Base-by-base conservation (phyloP, 1,140 invertebrate genomes). In the Chymomyza costata region DNA sequence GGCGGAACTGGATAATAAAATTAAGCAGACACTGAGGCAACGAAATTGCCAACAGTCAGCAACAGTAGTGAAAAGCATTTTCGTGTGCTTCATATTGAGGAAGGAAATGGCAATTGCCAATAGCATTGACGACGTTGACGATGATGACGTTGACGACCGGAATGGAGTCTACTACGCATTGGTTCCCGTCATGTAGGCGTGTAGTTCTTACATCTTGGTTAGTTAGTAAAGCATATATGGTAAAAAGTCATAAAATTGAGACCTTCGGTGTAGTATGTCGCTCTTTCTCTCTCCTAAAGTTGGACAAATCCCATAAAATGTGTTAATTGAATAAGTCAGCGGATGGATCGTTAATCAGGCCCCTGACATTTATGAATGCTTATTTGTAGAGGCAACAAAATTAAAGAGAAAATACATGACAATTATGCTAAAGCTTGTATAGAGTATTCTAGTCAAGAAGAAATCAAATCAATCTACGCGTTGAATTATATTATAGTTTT, bases 241-340 rank as follows among this genome's bases (percentile, higher is more conserved):
- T 47, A 39, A 78, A 58, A 78, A 76, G 57, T 46, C 62, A 76
- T 76, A 66, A 76, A 76, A 63, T 78, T 59, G 61, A 78, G 58
- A 62, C 67, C 62, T 69, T 74, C 69, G 54, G n/a, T n/a, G n/a
- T n/a, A n/a, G n/a, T n/a, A n/a, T 48, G 39, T 63, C 58, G 45
- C 54, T 54, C 41, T 51, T n/a, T n/a, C n/a, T n/a, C n/a, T n/a
- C n/a, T n/a, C 8, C 71, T 58, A 53, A 58, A 76, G 59, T 70
- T 56, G 57, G 51, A 17, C 37, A n/a, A 76, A 76, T 58, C 56
- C 15, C 66, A 71, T 76, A 76, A 78, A 65, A 78, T 66, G 70
- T 61, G 70, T 62, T 76, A 78, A 76, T 76, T 76, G 70, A 76
- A 71, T 76, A 76, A 76, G 71, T 71, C 70, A 78, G 35, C 30